Percentiles rank a stretch among this genome's conserved stretches.
phyloP scores from a whole-genome alignment of 2,888 invertebrate species.

The Meiosimyza platycephala region DNA sequence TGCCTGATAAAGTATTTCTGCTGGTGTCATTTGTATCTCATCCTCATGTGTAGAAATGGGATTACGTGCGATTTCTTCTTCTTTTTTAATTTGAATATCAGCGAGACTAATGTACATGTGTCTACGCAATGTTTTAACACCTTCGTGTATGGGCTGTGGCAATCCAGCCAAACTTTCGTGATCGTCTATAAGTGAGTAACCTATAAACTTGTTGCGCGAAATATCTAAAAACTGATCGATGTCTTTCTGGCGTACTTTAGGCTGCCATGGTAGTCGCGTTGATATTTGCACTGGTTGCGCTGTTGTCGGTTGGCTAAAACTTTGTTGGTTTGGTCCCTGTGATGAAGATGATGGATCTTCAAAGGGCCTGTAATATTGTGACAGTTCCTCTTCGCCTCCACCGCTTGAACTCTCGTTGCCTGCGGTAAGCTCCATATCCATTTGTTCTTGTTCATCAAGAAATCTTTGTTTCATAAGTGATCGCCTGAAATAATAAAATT shows the following conservation, averaged over 20 bases:
- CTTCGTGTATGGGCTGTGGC: conserved; percentile 97
- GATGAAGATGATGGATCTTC: conserved; percentile 64
- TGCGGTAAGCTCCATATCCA: conserved; percentile 78
- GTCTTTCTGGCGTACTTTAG: conserved; percentile 94
- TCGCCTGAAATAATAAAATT: conserved; percentile 47
- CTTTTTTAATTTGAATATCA: conserved; percentile 90
- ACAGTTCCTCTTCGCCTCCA: conserved; percentile 69
- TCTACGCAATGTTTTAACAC: conserved; percentile 85
- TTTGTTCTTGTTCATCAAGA: conserved; percentile 82
- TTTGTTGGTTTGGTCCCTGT: conserved; percentile 58
- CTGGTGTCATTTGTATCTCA: conserved; percentile 82
- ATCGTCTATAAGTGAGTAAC: conserved; percentile 90
- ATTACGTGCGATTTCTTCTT: conserved; percentile 90
- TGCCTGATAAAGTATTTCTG: conserved; percentile 92
- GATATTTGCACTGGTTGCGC: conserved; percentile 60
- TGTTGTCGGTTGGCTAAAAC: conserved; percentile 50
- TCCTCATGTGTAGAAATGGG: conserved; percentile 88
- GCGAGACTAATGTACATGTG: conserved; percentile 95
- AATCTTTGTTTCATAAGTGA: conserved; percentile 92
- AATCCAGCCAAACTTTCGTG: conserved; percentile 91
- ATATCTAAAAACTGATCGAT: conserved; percentile 92
- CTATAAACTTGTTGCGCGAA: conserved; percentile 94
- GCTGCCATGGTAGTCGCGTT: conserved; percentile 88
- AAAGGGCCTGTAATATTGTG: conserved; percentile 65
- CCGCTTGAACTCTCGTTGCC: conserved; percentile 62